phyloP scores from a whole-genome alignment of 2,888 invertebrate species.

The Parnassius smintheus region DNA sequence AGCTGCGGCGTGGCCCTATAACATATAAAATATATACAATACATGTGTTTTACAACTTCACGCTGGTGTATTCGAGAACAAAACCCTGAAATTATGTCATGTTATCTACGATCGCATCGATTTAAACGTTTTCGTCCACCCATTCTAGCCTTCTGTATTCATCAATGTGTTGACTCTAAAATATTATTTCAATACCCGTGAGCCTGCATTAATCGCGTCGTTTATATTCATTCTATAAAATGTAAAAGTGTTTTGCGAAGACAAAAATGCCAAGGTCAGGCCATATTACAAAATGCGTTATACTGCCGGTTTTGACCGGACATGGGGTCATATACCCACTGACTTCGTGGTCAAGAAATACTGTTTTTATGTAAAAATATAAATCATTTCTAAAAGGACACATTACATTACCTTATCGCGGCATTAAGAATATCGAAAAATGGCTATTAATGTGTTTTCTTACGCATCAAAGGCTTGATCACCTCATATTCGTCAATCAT shows the following conservation, averaged over 20 bases:
- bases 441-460: background rate
- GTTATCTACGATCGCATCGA: background rate
- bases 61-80: no score
- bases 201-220: slow-evolving; percentile 17
- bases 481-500: no score
- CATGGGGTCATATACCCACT: slow-evolving; percentile 17
- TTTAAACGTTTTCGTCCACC: background rate
- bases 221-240: slow-evolving; percentile 27
- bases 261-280: slow-evolving; percentile 28
- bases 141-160: slow-evolving; percentile 1
- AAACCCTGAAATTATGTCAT: background rate
- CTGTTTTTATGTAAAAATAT: slow-evolving; percentile 6
- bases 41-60: no score
- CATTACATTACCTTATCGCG: background rate
- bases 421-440: no score
- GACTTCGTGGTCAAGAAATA: slow-evolving; percentile 17
- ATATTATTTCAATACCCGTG: slow-evolving; percentile 4
- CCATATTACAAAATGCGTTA: slow-evolving; percentile 13
- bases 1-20: no score
- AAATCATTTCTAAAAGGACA: slow-evolving; percentile 1
- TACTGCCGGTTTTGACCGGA: background rate
- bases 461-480: background rate
- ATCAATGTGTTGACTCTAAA: slow-evolving; percentile 10
- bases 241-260: slow-evolving; percentile 28
- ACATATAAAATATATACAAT: no score